These are phyloP conservation scores for Graptemys geographica DNA, from an alignment of 2,797 vertebrate species.

Conservation along the genomic window DNA sequence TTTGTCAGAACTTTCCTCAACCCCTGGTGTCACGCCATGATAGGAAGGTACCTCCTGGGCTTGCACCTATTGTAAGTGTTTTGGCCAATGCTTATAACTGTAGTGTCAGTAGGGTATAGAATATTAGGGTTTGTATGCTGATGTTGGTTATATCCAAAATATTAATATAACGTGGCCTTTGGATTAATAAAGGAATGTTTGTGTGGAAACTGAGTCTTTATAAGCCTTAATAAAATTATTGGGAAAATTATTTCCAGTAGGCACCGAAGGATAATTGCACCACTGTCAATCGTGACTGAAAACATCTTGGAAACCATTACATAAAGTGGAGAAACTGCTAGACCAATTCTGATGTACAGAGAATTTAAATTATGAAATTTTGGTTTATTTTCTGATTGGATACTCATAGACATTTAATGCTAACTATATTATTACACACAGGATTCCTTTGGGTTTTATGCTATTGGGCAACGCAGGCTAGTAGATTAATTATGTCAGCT, in stretches of 20 bases:
- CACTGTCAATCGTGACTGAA: conserved; percentile 2
- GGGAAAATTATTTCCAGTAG: neutral
- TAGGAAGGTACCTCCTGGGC: neutral
- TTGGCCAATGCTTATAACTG: neutral
- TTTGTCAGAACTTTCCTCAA: neutral
- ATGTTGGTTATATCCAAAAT: no score
- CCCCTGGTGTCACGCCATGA: neutral
- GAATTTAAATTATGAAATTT: neutral
- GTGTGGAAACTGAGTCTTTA: no score
- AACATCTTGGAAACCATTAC: conserved; percentile 33
- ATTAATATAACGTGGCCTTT: neutral
- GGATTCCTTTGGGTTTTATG: neutral
- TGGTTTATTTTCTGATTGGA: neutral
- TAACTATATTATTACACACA: conserved; percentile 25
- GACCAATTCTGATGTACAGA: conserved; percentile 32
- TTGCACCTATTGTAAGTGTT: neutral
- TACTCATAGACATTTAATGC: conserved; percentile 1
- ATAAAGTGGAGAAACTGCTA: conserved; percentile 49
- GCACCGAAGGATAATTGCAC: conserved; percentile 37
- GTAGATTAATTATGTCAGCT: neutral
- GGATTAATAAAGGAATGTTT: neutral
- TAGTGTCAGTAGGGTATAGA: neutral
- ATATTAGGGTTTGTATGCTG: neutral
- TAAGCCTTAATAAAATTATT: no score
- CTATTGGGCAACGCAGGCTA: conserved; percentile 14